Base-by-base conservation (phyloP, 2,888 invertebrate species). In the Oscheius myriophilus region DNA sequence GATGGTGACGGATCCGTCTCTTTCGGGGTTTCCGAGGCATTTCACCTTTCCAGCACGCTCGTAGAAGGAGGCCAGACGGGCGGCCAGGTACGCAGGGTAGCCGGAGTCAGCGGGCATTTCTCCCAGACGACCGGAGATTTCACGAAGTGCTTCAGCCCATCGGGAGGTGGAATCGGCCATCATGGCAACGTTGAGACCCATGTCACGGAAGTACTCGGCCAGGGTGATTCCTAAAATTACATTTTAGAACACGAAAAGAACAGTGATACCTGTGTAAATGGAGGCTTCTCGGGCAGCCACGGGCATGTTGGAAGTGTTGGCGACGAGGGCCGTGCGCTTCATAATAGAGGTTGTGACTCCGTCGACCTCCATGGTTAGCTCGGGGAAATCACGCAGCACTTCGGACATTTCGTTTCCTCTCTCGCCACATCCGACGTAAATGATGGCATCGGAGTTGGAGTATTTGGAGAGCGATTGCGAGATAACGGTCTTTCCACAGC, bases 291-390 rank as follows among this genome's bases (percentile, higher is more conserved):
- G 92, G 88, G 98, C 98, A 85, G 98, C 98, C 75, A 98, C 98
- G 87, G 98, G 98, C 98, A 99, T 98, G 93, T 99, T 99, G 77
- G 97, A 97, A 33, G 98, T 98, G 89, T 98, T 99, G 86, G 98
- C 98, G 18, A 98, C 98, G 71, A 99, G 90, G 39, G 96, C 94
- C 0, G 98, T 99, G 88, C 98, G 92, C 90, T 96, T 97, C 98
- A 99, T 99, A 89, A 98, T 99, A 81, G 96, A 96, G 88, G 96
- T 98, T 33, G 91, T 91, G 76, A 88, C 87, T 12, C 98, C 98
- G 21, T 95, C 95, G 84, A 98, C 94, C 89, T 98, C 97, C 84
- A 96, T 93, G 0, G 94, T 92, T 87, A 99, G 90, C 90, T 97
- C 95, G 67, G 98, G 97, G 91, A 98, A 98, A 90, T 98, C 97